Evolutionary conservation across 2,888 invertebrate species (phyloP).

Genomic region (Colostygia pectinataria): DNA sequence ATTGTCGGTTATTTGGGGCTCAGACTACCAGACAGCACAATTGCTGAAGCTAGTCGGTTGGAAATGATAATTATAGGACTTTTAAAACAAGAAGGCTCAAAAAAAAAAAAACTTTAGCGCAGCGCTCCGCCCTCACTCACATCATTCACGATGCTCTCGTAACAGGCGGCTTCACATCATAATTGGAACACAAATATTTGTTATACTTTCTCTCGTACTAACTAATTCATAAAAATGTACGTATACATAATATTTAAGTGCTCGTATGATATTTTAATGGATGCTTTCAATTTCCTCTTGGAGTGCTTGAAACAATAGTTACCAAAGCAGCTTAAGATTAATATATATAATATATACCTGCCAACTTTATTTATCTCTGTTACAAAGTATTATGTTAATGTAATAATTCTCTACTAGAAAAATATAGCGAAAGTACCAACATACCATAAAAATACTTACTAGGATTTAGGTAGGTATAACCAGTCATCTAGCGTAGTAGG

Average conservation of each 20-base stretch:
- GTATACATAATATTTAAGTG: conserved; percentile 46
- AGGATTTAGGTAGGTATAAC: too few species aligned
- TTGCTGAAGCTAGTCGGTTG: conserved; percentile 28
- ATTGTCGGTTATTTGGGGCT: conserved; percentile 11
- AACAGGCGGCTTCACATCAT: conserved; percentile 61
- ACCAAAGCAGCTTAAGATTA: conserved; percentile 18
- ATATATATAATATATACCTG: neutral
- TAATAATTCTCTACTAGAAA: too few species aligned
- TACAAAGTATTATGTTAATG: conserved; percentile 18
- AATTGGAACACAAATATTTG: conserved; percentile 76
- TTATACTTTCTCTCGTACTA: conserved; percentile 67
- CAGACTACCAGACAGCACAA: conserved; percentile 20
- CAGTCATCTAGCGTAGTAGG: too few species aligned
- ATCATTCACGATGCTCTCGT: conserved; percentile 48
- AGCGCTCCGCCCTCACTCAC: too few species aligned
- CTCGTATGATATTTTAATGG: conserved; percentile 51
- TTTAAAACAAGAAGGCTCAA: conserved; percentile 26
- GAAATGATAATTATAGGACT: conserved; percentile 29
- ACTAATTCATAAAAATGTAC: conserved; percentile 65
- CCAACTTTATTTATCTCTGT: too few species aligned
- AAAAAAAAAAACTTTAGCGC: conserved; percentile 42
- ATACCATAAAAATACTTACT: too few species aligned
- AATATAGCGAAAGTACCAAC: too few species aligned
- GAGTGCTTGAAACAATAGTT: conserved; percentile 48
- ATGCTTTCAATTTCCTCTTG: conserved; percentile 67